Percentiles rank a stretch among this genome's conserved stretches.
These are phyloP conservation scores for Lochmaea crataegi DNA, from an alignment of 2,888 invertebrate genomes.

Conservation along the genomic window DNA sequence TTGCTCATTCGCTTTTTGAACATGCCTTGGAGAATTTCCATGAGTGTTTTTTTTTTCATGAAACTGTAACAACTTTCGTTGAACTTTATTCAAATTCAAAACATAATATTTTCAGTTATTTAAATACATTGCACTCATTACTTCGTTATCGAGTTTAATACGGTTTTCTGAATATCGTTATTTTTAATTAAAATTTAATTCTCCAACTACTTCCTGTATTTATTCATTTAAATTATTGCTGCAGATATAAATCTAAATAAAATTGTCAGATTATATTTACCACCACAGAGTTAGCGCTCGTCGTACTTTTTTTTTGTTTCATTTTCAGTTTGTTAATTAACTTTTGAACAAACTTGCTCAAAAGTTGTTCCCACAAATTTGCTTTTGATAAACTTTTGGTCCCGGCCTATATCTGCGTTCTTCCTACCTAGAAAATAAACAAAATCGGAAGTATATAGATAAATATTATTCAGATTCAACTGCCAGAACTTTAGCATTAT, in stretches of 20 bases:
- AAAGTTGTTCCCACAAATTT: constrained; percentile 39
- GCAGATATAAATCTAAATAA: constrained; percentile 36
- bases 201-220: constrained; percentile 24
- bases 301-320: constrained; percentile 32
- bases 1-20: too few relatives aligned
- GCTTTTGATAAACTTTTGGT: constrained; percentile 40
- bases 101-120: neutral
- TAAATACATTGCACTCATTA: neutral
- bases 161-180: constrained; percentile 13
- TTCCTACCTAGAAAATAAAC: constrained; percentile 35
- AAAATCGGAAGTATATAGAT: constrained; percentile 39
- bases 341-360: constrained; percentile 37
- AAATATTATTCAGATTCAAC: constrained; percentile 42
- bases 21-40: too few relatives aligned
- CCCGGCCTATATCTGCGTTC: constrained; percentile 37
- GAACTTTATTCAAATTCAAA: too few relatives aligned
- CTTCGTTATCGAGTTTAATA: constrained; percentile 14
- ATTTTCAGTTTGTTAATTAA: constrained; percentile 38
- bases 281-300: constrained; percentile 19
- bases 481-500: constrained; percentile 50
- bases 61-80: too few relatives aligned
- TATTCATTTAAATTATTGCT: constrained; percentile 32
- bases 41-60: too few relatives aligned
- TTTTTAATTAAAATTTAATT: constrained; percentile 24
- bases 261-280: constrained; percentile 37